Base-by-base conservation (phyloP, 2,113 vertebrate species). In the Seriola aureovittata region DNA sequence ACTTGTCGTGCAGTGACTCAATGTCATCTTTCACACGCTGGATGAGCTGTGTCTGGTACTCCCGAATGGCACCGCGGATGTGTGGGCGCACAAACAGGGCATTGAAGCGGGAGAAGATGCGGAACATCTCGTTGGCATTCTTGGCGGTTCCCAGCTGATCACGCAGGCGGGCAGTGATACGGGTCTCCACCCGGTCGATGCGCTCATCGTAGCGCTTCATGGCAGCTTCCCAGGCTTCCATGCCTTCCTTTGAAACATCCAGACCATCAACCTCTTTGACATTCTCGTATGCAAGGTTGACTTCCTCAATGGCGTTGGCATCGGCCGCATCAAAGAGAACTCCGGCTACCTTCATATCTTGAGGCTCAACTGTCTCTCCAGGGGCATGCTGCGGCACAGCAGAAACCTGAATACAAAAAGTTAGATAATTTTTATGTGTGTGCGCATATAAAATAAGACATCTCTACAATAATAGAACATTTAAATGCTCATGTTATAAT, bases 81-180 rank as follows among this genome's bases (percentile, higher is more conserved):
- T 99, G 98, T 8, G 98, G 98, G 6, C 98, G 95, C 87, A 99
- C 98, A 1, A 99, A 99, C n/a, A 99, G 94, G 0, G 98, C 98
- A 0, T 99, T 99, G 89, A 99, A 99, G 58, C 98, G 95, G 32
- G 98, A 99, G 95, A 99, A 99, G 77, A 99, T 99, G 72, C 98
- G 93, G 85, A 99, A 99, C 98, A 99, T 99, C 90, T 99, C 98
- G 0, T 99, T 99, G 80, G 98, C 98, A 0, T 99, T 99, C 93
- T 99, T 99, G 36, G 98, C 98, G 0, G 98, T 99, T 59, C 98
- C 98, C 0, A 99, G 96, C 88, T 99, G 98, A 85, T 99, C 98
- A 0, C 98, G 95, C 44, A 99, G 96, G 70, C 98, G 97, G 0
- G 98, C 98, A 0, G 98, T 99, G 92, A 99, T 99, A 38, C 98